phyloP scores from a whole-genome alignment of 2,888 invertebrate species.

The Agonum fuliginosum region DNA sequence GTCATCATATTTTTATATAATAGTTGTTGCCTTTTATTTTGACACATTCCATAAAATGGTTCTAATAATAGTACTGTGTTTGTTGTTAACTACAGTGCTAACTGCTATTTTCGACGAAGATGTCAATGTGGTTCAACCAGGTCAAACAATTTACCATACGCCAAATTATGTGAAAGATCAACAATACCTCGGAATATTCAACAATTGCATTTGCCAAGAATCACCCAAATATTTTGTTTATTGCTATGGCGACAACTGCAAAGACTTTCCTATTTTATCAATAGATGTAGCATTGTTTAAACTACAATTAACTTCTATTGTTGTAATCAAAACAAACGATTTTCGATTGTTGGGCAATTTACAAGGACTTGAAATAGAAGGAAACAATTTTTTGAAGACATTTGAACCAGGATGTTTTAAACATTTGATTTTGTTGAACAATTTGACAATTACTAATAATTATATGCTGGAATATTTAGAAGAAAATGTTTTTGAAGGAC shows the following conservation, averaged over 20 bases:
- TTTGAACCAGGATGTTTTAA: conserved; percentile 74
- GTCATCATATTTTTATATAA: background rate
- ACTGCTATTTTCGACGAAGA: background rate
- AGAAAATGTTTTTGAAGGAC: conserved; percentile 73
- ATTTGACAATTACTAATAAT: conserved; percentile 77
- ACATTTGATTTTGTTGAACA: conserved; percentile 73
- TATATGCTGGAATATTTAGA: conserved; percentile 72
- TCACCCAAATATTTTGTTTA: conserved; percentile 70
- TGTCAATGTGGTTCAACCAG: background rate
- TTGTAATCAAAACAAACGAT: conserved; percentile 71
- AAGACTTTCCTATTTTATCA: conserved; percentile 74
- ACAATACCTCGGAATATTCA: conserved; percentile 60
- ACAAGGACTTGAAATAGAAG: conserved; percentile 74
- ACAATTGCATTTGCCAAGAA: conserved; percentile 75
- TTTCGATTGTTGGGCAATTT: conserved; percentile 71
- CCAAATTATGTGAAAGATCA: too few species aligned
- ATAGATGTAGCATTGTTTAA: conserved; percentile 71
- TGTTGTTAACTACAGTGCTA: background rate
- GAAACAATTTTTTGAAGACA: conserved; percentile 73
- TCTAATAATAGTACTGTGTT: background rate
- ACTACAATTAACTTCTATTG: conserved; percentile 74
- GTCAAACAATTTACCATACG: too few species aligned
- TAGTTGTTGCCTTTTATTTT: too few species aligned
- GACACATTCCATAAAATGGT: background rate
- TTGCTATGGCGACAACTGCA: conserved; percentile 76